Evolutionary conservation across 2,888 invertebrate species (phyloP).

Genomic region (Elgonia sp.): DNA sequence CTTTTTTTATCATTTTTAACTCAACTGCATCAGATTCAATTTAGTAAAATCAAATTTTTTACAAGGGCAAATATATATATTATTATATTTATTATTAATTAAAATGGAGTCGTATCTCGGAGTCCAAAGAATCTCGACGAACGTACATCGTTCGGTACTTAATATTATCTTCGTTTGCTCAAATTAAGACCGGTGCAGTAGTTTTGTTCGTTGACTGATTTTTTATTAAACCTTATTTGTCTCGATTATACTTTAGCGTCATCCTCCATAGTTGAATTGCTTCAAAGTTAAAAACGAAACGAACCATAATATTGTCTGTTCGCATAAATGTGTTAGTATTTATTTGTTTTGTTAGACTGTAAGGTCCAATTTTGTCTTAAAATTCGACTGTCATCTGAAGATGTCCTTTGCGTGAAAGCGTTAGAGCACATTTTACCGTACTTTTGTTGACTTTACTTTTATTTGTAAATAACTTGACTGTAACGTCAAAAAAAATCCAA

Average conservation of each 20-base stretch:
- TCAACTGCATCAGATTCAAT: no score
- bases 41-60: no score
- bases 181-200: slow-evolving; percentile 9
- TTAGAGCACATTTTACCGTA: not conserved
- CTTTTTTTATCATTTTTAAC: no score
- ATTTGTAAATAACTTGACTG: slow-evolving; percentile 45
- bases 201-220: slow-evolving; percentile 39
- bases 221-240: slow-evolving; percentile 16
- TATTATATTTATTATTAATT: slow-evolving; percentile 47
- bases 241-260: not conserved
- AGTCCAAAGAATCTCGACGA: slow-evolving; percentile 18
- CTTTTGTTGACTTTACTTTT: not conserved
- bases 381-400: not conserved
- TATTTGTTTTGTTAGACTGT: slow-evolving; percentile 8
- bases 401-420: not conserved
- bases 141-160: not conserved
- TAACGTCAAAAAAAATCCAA: slow-evolving; percentile 12
- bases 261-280: not conserved
- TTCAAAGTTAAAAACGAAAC: not conserved
- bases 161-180: slow-evolving; percentile 36
- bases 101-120: slow-evolving; percentile 25
- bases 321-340: slow-evolving; percentile 29
- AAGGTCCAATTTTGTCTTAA: not conserved
- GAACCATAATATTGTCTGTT: slow-evolving; percentile 14
- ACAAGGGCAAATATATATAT: not conserved